A percentile compares a stretch with the other conserved stretches of the same genome.
Evolutionary conservation across 2,888 invertebrate species (phyloP).

Genomic region (Timema podura): DNA sequence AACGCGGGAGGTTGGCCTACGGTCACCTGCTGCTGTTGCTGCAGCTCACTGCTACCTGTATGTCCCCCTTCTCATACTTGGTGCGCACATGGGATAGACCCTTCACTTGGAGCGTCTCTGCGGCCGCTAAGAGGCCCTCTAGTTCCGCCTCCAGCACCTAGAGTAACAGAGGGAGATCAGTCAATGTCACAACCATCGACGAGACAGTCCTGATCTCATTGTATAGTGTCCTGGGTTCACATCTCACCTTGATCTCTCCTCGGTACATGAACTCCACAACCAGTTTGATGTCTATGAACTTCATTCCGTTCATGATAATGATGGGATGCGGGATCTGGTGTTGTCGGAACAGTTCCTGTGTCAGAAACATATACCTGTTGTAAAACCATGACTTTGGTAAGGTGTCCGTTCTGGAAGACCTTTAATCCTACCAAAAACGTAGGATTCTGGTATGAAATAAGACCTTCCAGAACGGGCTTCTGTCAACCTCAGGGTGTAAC

Average conservation of each 20-base stretch:
- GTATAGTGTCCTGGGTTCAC: neutral
- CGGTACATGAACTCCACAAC: conserved; percentile 50
- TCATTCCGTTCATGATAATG: conserved; percentile 47
- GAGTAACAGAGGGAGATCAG: too few relatives aligned
- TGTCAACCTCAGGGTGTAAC: too few relatives aligned
- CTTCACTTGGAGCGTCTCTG: conserved; percentile 48
- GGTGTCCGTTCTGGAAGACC: too few relatives aligned
- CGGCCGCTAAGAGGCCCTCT: conserved; percentile 45
- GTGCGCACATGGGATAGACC: conserved; percentile 45
- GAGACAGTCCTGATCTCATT: too few relatives aligned
- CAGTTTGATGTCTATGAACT: conserved; percentile 44
- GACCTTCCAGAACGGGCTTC: too few relatives aligned
- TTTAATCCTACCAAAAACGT: too few relatives aligned
- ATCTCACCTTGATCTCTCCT: conserved; percentile 47
- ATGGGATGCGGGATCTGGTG: conserved; percentile 46
- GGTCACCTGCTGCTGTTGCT: conserved; percentile 8
- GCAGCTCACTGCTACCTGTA: conserved; percentile 23
- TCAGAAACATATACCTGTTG: too few relatives aligned
- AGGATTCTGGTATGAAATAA: too few relatives aligned
- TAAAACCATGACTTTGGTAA: too few relatives aligned
- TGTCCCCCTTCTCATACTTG: conserved; percentile 39
- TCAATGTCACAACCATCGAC: too few relatives aligned
- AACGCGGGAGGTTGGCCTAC: too few relatives aligned
- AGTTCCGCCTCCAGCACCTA: conserved; percentile 45
- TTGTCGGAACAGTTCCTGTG: conserved; percentile 44